Conservation (phyloP, 2,888 invertebrate species). For the Drosophila eohydei region DNA sequence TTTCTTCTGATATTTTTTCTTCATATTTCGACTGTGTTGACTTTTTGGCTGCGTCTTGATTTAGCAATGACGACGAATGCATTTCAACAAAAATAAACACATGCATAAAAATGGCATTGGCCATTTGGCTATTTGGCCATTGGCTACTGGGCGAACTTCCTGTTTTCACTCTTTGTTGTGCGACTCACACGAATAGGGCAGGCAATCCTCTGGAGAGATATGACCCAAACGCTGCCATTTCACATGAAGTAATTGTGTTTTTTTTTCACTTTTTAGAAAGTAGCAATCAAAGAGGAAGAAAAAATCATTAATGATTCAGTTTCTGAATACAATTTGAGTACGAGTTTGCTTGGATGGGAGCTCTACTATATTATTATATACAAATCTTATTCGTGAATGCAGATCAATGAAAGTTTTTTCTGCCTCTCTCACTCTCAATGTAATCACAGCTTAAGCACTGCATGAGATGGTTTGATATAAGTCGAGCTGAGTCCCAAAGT, state of each 20-base stretch:
- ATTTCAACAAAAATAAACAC: conserved; percentile 54
- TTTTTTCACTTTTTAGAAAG: conserved; percentile 9
- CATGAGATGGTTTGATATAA: not conserved
- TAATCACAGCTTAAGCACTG: not conserved
- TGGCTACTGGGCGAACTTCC: conserved; percentile 47
- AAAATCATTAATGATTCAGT: conserved; percentile 5
- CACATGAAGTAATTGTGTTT: conserved; percentile 35
- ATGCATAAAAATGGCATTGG: conserved; percentile 59
- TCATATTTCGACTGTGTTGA: conserved; percentile 23
- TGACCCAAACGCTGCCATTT: conserved; percentile 13
- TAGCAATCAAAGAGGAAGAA: not conserved
- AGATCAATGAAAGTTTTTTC: not conserved
- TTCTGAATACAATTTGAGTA: not conserved
- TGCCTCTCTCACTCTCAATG: not conserved
- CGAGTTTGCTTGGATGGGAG: not conserved
- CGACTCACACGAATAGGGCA: conserved; percentile 13
- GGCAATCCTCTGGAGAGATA: conserved; percentile 41
- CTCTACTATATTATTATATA: not conserved
- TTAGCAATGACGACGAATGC: conserved; percentile 59
- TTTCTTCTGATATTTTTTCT: not conserved
- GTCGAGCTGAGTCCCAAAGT: not conserved
- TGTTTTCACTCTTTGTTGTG: conserved; percentile 34
- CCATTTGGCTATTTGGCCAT: conserved; percentile 49
- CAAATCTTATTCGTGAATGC: not conserved
- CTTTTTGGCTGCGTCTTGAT: conserved; percentile 46